Conservation (phyloP, 2,797 vertebrate genomes). For the Sphenopsis melanotis region DNA sequence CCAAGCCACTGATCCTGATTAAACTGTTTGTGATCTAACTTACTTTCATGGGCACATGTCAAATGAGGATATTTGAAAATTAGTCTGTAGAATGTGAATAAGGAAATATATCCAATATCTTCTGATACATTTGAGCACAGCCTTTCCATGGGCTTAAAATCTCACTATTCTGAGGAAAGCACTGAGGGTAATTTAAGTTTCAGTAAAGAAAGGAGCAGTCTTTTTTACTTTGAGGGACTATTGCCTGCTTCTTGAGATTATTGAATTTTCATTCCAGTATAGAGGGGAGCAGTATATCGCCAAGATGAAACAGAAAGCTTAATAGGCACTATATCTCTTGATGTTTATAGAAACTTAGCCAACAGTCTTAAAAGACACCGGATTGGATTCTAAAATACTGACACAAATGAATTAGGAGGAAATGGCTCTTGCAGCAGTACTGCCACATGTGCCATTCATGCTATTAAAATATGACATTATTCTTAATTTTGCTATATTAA, state of each 20-base stretch:
- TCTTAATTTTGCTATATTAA: not conserved
- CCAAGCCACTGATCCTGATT: not conserved
- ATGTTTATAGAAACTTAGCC: constrained; percentile 11
- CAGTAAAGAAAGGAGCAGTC: not conserved
- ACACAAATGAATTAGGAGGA: not conserved
- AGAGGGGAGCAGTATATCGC: not conserved
- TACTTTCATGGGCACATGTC: not conserved
- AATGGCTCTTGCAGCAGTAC: not conserved
- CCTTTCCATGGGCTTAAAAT: not conserved
- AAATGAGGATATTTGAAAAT: not conserved
- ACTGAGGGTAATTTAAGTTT: not conserved
- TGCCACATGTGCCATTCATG: not conserved
- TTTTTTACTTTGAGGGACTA: constrained; percentile 4
- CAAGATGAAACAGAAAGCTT: constrained; percentile 51
- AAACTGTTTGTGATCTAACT: not conserved
- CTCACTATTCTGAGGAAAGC: not conserved
- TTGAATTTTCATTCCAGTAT: constrained; percentile 26
- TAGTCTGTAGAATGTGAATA: not conserved
- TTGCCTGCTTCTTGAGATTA: constrained; percentile 37
- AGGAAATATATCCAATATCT: not conserved
- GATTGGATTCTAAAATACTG: not conserved
- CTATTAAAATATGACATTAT: not conserved
- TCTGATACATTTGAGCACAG: not conserved
- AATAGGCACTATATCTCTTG: constrained; percentile 9
- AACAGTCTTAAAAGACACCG: not conserved